Evolutionary conservation across 2,797 vertebrate genomes (phyloP), one percentile per base, ranked within the genome.

Genomic region (Bradypodion ventrale): DNA sequence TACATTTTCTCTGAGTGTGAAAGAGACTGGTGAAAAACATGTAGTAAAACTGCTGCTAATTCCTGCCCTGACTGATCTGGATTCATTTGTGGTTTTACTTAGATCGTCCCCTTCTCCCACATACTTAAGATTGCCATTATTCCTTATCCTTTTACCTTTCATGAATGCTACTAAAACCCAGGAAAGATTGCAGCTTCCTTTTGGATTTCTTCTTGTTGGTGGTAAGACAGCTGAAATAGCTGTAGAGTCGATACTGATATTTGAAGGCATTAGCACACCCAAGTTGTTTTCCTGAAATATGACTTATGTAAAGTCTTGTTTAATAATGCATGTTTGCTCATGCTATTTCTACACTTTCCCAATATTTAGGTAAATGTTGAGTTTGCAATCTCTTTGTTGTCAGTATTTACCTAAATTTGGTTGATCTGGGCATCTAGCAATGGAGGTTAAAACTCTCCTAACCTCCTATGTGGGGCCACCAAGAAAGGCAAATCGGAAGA

Each of bases 241-340:
- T 83, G 35, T 25, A 60, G 63, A 77, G 73, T 52, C 59, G 78
- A 78, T 42, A 59, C 42, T 83, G 42, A 66, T 75, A 62, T 19
- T 40, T 46, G 42, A 80, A 63, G 69, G 69, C 60, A 87, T 75
- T 59, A 86, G 78, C 59, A 87, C 35, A 56, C 3, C 7, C n/a
- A 62, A 46, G 74, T 72, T 37, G 10, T 6, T 68, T 29, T 60
- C 63, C 56, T 78, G 87, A 78, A 72, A 70, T 62, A 29, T 4
- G 5, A 27, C 79, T 76, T 62, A 10, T 15, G 35, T 42, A 62
- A 62, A 83, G 0, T 25, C 1, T 46, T 25, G 44, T 72, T 75
- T 42, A 83, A 21, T 4, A 86, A 21, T 80, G 3, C 63, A 29
- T 69, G 21, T 29, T 78, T 81, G 65, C 21, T 1, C n/a, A 32